Conservation (phyloP, 2,113 vertebrate genomes). For the Phasianus colchicus region DNA sequence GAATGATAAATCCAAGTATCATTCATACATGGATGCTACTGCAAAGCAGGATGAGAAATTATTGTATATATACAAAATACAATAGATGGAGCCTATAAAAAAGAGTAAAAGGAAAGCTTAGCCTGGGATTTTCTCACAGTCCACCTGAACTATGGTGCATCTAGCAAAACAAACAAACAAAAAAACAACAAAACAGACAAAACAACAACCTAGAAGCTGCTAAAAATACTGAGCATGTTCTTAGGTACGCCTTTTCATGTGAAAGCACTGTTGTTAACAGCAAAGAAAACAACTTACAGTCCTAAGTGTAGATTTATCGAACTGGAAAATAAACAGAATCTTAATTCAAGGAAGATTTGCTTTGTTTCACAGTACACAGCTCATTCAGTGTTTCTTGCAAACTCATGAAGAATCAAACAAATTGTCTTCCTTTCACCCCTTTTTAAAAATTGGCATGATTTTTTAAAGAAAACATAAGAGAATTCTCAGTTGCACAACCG, state of each 20-base stretch:
- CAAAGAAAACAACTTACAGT: neutral
- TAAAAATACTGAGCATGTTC: fast-evolving
- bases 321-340: neutral
- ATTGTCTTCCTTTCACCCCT: neutral
- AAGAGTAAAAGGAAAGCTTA: conserved; percentile 7
- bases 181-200: neutral
- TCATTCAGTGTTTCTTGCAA: neutral
- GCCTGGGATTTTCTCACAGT: neutral
- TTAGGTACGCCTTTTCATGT: neutral
- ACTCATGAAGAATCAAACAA: neutral
- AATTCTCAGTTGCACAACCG: neutral
- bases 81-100: neutral
- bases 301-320: neutral
- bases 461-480: neutral
- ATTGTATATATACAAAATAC: conserved; percentile 7
- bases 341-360: neutral
- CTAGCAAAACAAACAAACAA: neutral
- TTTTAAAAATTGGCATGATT: neutral
- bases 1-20: conserved; percentile 28
- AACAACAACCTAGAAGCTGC: neutral
- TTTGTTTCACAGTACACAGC: neutral
- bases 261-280: neutral
- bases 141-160: neutral
- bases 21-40: neutral
- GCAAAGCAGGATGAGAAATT: conserved; percentile 27